A percentile compares a stretch with the other conserved stretches of the same genome.
These are phyloP conservation scores for Barbus barbus DNA, from an alignment of 2,113 vertebrate genomes.

Conservation along the genomic window DNA sequence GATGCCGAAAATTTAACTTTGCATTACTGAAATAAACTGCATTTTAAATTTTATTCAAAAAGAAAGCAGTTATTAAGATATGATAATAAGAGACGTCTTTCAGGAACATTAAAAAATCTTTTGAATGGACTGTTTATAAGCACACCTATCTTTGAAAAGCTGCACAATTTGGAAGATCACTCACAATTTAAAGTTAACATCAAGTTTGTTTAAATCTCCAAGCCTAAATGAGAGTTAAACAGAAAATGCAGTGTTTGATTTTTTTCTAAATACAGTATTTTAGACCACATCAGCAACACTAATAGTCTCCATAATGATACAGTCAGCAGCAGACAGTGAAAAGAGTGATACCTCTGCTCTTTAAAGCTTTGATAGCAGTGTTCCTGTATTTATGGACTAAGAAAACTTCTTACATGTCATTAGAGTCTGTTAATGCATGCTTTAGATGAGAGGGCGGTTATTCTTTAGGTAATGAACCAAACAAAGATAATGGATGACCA, in stretches of 20 bases:
- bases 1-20: neutral
- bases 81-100: neutral
- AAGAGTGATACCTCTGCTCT: neutral
- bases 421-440: neutral
- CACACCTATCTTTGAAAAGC: neutral
- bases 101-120: neutral
- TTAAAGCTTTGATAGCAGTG: neutral
- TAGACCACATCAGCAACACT: neutral
- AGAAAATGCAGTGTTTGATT: too few relatives aligned
- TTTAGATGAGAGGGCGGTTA: neutral
- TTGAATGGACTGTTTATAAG: neutral
- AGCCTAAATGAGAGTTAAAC: too few relatives aligned
- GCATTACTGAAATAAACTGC: neutral
- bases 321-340: neutral
- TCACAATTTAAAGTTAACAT: neutral
- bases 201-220: neutral
- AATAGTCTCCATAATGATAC: neutral
- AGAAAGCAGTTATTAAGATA: too few relatives aligned
- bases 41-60: neutral
- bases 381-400: neutral
- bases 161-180: neutral
- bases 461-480: slow-evolving; percentile 12
- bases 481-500: slow-evolving; percentile 19
- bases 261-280: neutral
- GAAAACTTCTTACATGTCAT: neutral